Evolutionary conservation across 2,113 vertebrate species (phyloP), one percentile per base, ranked within the genome.

Genomic region (Protomyctophum bolini): DNA sequence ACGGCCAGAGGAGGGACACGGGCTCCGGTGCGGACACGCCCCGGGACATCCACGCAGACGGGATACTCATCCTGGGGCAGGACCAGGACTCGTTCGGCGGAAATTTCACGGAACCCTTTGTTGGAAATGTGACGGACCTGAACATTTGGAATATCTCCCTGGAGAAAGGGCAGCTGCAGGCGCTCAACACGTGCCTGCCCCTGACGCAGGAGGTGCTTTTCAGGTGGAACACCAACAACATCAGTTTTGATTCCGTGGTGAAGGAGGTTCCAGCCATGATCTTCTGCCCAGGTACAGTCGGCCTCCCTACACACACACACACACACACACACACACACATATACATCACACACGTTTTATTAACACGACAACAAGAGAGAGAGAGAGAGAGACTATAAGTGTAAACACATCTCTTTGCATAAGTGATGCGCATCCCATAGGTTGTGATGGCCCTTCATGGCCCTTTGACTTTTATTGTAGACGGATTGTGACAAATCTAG

Each of bases 11-110:
- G 68, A 92, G 90, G 6, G 91, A 94, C 0, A 72, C 75, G 0
- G 93, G 92, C 0, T 70, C 90, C 3, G 88, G 74, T 2, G 71
- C 71, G 0, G 67, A 91, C 7, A 73, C 83, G 0, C 86, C 90
- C 11, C 89, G 93, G 33, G 89, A 94, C n/a, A 92, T 98, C 73
- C 68, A 89, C 0, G 90, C 91, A 0, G 86, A 91, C 0, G 95
- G 97, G 0, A 94, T 92, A 48, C 90, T 98, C 11, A 95, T 96
- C 6, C 80, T 97, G 21, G 97, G 97, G 1, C 97, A 98, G 75
- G 96, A 98, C 63, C 97, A 97, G 68, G 96, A 97, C 72, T 94
- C 95, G 0, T 92, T 95, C 55, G 96, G 96, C 0, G 96, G 96
- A 10, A 92, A 94, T 80, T 97, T 98, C 86, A 94, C 92, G 0